Conservation (phyloP, 2,888 invertebrate species). For the Melipona bicolor region DNA sequence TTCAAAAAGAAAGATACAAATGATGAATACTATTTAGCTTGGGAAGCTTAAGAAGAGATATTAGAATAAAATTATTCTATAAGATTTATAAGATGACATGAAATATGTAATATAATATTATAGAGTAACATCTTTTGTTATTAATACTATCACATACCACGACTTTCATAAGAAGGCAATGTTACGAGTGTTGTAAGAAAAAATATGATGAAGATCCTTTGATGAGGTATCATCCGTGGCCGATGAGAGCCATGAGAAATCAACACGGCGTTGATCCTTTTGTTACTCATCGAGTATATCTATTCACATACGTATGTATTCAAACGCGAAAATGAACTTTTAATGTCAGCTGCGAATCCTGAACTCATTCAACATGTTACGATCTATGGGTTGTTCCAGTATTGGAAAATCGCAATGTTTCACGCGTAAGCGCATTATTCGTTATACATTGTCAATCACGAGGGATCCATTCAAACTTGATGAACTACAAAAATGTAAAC, state of each 20-base stretch:
- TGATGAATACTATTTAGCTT: neutral
- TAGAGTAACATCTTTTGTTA: neutral
- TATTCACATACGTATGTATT: slow-evolving; percentile 18
- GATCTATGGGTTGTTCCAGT: neutral
- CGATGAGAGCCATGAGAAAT: slow-evolving; percentile 30
- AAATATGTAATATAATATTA: neutral
- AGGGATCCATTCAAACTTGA: neutral
- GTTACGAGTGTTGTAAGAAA: slow-evolving; percentile 35
- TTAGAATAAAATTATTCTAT: neutral
- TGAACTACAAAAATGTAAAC: neutral
- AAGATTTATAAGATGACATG: no score
- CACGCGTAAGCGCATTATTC: slow-evolving; percentile 29
- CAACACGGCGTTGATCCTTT: slow-evolving; percentile 21
- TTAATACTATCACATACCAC: slow-evolving; percentile 46
- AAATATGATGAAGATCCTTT: slow-evolving; percentile 36
- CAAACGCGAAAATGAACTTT: slow-evolving; percentile 24
- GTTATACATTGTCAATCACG: neutral
- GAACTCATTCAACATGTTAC: slow-evolving; percentile 33
- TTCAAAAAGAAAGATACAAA: neutral
- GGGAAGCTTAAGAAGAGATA: neutral
- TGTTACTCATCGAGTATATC: slow-evolving; percentile 52
- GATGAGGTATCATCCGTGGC: slow-evolving; percentile 8
- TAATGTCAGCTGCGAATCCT: slow-evolving; percentile 57
- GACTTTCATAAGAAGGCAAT: slow-evolving; percentile 39
- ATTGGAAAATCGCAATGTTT: slow-evolving; percentile 2